Evolutionary conservation across 2,888 invertebrate genomes (phyloP).

Genomic region (Heteropelma amictum): DNA sequence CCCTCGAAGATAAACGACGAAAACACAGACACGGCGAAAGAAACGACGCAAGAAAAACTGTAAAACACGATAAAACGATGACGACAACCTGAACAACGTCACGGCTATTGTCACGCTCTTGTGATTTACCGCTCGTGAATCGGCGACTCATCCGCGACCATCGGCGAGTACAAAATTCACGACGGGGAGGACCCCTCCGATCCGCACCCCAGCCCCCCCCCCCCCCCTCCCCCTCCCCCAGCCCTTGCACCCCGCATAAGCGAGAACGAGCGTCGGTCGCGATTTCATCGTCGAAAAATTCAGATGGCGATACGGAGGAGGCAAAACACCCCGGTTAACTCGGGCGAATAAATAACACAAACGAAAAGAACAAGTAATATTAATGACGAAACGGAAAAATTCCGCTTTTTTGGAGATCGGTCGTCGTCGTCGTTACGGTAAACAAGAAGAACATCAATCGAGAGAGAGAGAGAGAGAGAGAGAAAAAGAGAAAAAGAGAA

Average conservation of each 20-base stretch:
- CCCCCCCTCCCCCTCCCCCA: no score
- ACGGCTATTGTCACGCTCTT: no score
- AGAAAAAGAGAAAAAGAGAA: background rate
- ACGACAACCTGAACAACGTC: conserved; percentile 22
- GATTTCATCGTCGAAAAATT: no score
- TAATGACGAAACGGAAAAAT: conserved; percentile 32
- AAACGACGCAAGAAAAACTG: conserved; percentile 6
- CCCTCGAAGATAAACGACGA: conserved; percentile 40
- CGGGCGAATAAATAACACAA: conserved; percentile 23
- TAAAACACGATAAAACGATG: background rate
- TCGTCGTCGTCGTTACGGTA: background rate
- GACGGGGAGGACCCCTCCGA: no score
- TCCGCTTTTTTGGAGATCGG: background rate
- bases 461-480: background rate
- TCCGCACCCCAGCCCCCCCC: no score
- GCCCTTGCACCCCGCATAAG: no score
- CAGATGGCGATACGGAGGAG: conserved; percentile 21
- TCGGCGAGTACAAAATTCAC: no score
- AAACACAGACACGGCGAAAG: conserved; percentile 19
- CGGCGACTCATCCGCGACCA: no score
- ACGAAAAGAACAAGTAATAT: conserved; percentile 2
- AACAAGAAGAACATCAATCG: background rate
- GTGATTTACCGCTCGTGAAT: no score
- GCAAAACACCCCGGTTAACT: no score
- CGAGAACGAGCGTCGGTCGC: no score